Percentiles rank a stretch among this genome's conserved stretches.
Conservation (phyloP, 2,888 invertebrate species). For the Hypomecis punctinalis region DNA sequence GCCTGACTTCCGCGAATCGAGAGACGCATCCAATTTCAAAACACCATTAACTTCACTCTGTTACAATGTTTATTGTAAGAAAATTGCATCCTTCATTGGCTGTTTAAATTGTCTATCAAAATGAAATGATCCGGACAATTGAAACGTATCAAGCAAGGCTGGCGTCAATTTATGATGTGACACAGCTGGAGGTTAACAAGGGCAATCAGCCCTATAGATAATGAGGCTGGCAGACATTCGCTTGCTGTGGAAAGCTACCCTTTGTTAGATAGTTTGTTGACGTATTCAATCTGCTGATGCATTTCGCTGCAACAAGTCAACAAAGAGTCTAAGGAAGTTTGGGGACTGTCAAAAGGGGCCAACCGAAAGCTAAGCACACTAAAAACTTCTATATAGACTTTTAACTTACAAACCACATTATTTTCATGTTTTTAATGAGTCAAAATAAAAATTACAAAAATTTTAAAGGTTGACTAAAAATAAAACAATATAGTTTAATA, state of each 20-base stretch:
- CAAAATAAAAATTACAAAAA: too few species aligned
- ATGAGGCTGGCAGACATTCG: constrained; percentile 52
- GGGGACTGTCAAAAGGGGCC: too few species aligned
- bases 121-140: constrained; percentile 72
- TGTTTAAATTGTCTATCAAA: constrained; percentile 51
- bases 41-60: constrained; percentile 36
- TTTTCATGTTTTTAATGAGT: too few species aligned
- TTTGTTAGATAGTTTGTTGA: not conserved
- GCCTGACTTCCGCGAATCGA: not conserved
- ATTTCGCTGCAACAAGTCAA: too few species aligned
- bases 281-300: too few species aligned
- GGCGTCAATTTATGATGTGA: constrained; percentile 69
- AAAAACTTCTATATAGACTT: too few species aligned
- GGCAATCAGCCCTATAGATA: constrained; percentile 75
- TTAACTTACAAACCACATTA: too few species aligned
- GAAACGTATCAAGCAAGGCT: constrained; percentile 74
- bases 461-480: too few species aligned
- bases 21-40: constrained; percentile 11
- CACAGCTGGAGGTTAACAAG: constrained; percentile 72
- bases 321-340: too few species aligned
- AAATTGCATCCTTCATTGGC: constrained; percentile 43
- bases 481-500: too few species aligned
- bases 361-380: too few species aligned
- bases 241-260: constrained; percentile 18
- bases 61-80: constrained; percentile 10